Percentiles rank a stretch among this genome's conserved stretches.
These are phyloP conservation scores for Caenorhabditis sinica DNA, from an alignment of 2,888 invertebrate genomes.

Conservation along the genomic window DNA sequence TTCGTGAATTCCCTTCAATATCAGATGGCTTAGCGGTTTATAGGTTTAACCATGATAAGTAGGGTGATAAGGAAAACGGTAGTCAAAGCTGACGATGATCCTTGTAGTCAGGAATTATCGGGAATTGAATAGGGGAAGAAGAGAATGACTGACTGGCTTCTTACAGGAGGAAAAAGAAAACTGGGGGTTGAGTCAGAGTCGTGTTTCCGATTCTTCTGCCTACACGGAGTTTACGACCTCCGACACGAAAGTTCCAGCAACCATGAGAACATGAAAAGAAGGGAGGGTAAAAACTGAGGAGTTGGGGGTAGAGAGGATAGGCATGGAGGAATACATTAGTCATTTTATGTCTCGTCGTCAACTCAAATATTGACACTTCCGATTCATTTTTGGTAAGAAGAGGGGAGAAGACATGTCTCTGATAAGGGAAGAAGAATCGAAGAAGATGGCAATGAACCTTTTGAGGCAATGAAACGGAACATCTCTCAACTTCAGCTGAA, in stretches of 20 bases:
- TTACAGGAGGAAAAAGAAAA: background rate
- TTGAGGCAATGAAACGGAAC: constrained; percentile 57
- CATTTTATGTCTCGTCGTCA: constrained; percentile 55
- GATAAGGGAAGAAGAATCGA: constrained; percentile 29
- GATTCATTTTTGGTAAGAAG: constrained; percentile 49
- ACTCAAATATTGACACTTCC: constrained; percentile 59
- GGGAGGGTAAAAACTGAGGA: constrained; percentile 33
- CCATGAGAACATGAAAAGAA: background rate
- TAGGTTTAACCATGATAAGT: too few relatives aligned
- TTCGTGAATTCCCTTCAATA: background rate
- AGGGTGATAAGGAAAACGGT: constrained; percentile 33
- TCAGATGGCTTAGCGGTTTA: background rate
- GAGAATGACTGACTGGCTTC: constrained; percentile 2
- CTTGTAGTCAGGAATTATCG: background rate
- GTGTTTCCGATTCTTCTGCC: constrained; percentile 27
- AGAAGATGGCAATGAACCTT: constrained; percentile 49
- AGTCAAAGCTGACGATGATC: constrained; percentile 42
- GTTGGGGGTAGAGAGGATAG: constrained; percentile 26
- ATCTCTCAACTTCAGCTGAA: constrained; percentile 21
- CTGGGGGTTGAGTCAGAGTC: constrained; percentile 38
- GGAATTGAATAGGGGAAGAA: constrained; percentile 4
- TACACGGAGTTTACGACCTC: constrained; percentile 38
- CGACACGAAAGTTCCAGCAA: constrained; percentile 48
- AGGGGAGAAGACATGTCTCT: constrained; percentile 25
- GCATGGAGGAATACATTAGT: constrained; percentile 59